Conservation (phyloP, 2,888 invertebrate genomes). For the Lingula anatina region DNA sequence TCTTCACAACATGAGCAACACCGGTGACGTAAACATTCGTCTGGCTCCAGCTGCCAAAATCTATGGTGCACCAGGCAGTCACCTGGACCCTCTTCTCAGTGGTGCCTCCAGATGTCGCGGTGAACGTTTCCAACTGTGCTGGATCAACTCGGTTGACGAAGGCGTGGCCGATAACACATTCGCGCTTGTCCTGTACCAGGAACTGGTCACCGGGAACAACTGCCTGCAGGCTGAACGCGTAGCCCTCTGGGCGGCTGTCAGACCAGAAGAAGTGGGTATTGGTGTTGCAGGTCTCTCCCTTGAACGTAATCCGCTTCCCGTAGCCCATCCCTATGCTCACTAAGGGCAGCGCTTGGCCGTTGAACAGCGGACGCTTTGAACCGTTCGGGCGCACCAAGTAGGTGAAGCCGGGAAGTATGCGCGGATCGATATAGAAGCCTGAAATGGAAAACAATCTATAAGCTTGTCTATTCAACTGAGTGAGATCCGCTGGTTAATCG, state of each 20-base stretch:
- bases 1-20: slow-evolving; percentile 21
- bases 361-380: slow-evolving; percentile 62
- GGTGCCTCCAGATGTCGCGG: slow-evolving; percentile 9
- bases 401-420: slow-evolving; percentile 69
- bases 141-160: slow-evolving; percentile 16
- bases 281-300: slow-evolving; percentile 62
- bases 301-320: slow-evolving; percentile 69
- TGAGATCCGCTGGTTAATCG: no score
- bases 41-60: slow-evolving; percentile 17
- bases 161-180: slow-evolving; percentile 19
- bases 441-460: slow-evolving; percentile 15
- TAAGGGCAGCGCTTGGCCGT: slow-evolving; percentile 64
- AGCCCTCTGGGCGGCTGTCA: slow-evolving; percentile 69
- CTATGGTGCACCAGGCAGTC: slow-evolving; percentile 21
- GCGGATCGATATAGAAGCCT: slow-evolving; percentile 69
- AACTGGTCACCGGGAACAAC: slow-evolving; percentile 67
- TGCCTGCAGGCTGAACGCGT: slow-evolving; percentile 59
- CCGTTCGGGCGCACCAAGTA: slow-evolving; percentile 69
- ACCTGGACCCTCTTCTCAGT: slow-evolving; percentile 22
- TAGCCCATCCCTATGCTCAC: slow-evolving; percentile 70
- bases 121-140: slow-evolving; percentile 21
- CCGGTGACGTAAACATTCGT: slow-evolving; percentile 18
- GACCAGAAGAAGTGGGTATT: slow-evolving; percentile 69
- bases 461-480: no score
- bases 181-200: slow-evolving; percentile 58